These are phyloP conservation scores for Asteroscopus sphinx DNA, from an alignment of 2,888 invertebrate genomes.

Conservation along the genomic window DNA sequence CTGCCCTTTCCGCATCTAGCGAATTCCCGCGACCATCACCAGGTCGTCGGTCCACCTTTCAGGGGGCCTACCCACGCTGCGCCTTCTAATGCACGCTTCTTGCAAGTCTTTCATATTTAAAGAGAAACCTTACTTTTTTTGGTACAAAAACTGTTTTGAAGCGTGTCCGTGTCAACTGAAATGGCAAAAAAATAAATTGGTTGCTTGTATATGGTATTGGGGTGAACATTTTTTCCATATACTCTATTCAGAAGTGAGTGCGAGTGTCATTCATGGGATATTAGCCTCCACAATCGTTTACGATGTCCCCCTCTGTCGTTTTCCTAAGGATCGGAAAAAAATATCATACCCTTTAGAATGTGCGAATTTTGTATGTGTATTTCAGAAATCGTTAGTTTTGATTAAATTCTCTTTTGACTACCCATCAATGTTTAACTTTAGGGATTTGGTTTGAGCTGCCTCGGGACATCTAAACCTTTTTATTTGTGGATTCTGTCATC, in stretches of 20 bases:
- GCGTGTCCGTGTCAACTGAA: conserved; percentile 22
- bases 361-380: no score
- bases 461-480: conserved; percentile 39
- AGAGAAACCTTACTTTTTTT: conserved; percentile 24
- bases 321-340: conserved; percentile 38
- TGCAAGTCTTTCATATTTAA: no score
- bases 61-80: no score
- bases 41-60: no score
- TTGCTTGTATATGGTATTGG: conserved; percentile 38
- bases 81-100: no score
- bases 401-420: conserved; percentile 20
- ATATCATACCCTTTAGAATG: conserved; percentile 25
- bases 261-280: conserved; percentile 53
- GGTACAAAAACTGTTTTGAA: conserved; percentile 11
- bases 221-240: conserved; percentile 46
- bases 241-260: conserved; percentile 40
- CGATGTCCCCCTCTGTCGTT: conserved; percentile 42
- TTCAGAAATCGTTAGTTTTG: conserved; percentile 21
- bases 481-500: conserved; percentile 34
- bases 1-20: no score
- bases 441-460: conserved; percentile 36
- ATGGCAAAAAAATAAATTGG: conserved; percentile 52
- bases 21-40: no score
- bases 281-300: conserved; percentile 52
- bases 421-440: conserved; percentile 18